Conservation (phyloP, 2,113 vertebrate genomes). For the Ophthalmolycus amberensis region DNA sequence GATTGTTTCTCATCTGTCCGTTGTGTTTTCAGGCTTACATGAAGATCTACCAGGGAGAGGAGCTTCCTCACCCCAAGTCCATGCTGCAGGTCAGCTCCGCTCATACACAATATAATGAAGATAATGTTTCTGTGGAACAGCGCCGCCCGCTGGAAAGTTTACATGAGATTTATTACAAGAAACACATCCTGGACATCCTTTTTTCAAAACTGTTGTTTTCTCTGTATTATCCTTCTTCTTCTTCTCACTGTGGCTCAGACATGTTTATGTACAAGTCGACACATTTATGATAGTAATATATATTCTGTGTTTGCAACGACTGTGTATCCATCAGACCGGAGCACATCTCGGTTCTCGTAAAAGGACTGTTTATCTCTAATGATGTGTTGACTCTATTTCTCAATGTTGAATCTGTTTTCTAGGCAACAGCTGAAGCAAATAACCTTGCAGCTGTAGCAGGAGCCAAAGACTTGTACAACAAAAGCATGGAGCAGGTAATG, state of each 20-base stretch:
- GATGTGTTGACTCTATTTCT: neutral
- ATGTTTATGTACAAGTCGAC: neutral
- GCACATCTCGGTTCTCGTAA: neutral
- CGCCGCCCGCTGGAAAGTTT: neutral
- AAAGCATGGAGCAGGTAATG: conserved; percentile 93
- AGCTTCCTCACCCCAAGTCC: conserved; percentile 90
- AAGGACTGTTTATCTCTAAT: neutral
- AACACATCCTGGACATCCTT: neutral
- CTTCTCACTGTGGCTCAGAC: neutral
- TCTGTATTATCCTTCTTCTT: neutral
- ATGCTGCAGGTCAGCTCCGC: conserved; percentile 87
- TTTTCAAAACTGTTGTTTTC: neutral
- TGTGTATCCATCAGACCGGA: neutral
- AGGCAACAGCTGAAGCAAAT: conserved; percentile 98
- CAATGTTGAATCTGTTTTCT: neutral
- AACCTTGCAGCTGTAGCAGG: conserved; percentile 95
- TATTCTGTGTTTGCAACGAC: neutral
- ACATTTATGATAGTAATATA: no score
- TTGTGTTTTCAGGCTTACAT: conserved; percentile 86
- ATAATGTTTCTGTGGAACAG: neutral
- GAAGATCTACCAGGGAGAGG: conserved; percentile 93
- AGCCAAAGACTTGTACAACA: conserved; percentile 92
- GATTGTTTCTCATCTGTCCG: neutral
- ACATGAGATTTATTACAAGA: neutral
- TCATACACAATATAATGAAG: neutral